These are phyloP conservation scores for Sipunculus nudus DNA, from an alignment of 2,888 invertebrate species.

Conservation along the genomic window DNA sequence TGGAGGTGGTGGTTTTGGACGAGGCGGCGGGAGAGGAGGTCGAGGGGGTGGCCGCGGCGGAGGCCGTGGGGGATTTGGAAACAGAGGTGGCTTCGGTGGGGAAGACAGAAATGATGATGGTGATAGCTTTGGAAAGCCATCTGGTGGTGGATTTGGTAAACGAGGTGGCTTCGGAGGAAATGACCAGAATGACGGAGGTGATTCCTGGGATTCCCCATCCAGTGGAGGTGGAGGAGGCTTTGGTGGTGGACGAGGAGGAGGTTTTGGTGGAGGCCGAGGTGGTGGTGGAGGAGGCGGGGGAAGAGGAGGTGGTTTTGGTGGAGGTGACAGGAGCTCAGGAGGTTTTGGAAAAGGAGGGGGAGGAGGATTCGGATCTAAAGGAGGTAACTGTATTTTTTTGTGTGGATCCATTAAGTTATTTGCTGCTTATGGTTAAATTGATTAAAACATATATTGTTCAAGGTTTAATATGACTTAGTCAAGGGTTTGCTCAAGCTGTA, in stretches of 20 bases:
- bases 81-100: background rate
- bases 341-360: too few species aligned
- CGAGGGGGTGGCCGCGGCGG: background rate
- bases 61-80: background rate
- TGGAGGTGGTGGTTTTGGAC: background rate
- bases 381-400: too few species aligned
- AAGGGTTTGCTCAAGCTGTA: too few species aligned
- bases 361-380: too few species aligned
- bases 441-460: too few species aligned
- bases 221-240: conserved; percentile 8
- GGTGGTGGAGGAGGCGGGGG: conserved; percentile 9
- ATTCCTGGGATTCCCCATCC: too few species aligned
- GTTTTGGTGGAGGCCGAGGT: background rate
- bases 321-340: background rate
- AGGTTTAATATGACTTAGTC: too few species aligned
- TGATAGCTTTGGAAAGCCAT: background rate
- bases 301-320: background rate
- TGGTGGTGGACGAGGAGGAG: too few species aligned
- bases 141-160: conserved; percentile 14
- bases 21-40: background rate
- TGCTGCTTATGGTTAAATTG: too few species aligned
- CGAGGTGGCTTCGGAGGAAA: too few species aligned
- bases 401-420: too few species aligned
- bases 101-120: conserved; percentile 6
- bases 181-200: too few species aligned